Conservation (phyloP, 1,140 invertebrate species). For the Musca vetustissima region DNA sequence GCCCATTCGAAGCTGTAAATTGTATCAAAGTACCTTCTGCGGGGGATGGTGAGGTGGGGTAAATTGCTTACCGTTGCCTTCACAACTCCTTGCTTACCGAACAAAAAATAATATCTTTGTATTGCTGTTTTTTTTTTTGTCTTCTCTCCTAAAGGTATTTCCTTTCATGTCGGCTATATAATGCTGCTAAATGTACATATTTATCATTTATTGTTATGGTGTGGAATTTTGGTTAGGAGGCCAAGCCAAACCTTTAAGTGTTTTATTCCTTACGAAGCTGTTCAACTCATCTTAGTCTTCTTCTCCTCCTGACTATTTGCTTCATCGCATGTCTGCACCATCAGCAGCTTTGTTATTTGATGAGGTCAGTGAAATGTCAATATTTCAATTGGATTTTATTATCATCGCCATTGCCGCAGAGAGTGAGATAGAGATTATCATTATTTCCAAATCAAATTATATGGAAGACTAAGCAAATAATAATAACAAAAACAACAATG, state of each 20-base stretch:
- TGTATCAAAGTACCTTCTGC: neutral
- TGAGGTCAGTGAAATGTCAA: constrained; percentile 19
- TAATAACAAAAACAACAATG: too few species aligned
- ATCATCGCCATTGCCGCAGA: neutral
- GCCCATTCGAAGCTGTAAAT: neutral
- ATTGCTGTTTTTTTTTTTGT: neutral
- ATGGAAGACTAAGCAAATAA: neutral
- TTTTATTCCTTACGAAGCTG: neutral
- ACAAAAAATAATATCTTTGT: neutral
- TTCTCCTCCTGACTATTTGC: too few species aligned
- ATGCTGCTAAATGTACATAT: neutral
- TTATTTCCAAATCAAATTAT: constrained; percentile 19
- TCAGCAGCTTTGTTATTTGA: constrained; percentile 5
- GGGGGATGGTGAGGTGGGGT: neutral
- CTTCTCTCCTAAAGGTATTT: neutral
- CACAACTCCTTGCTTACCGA: neutral
- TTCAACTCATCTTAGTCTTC: neutral
- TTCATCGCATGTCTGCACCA: neutral
- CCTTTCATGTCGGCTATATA: neutral
- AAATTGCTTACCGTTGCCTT: neutral
- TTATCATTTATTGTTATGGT: neutral
- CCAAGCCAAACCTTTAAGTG: neutral
- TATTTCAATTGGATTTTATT: constrained; percentile 12
- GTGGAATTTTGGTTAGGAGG: neutral
- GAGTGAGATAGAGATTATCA: neutral